Conservation (phyloP, 2,888 invertebrate genomes). For the Alitta virens region DNA sequence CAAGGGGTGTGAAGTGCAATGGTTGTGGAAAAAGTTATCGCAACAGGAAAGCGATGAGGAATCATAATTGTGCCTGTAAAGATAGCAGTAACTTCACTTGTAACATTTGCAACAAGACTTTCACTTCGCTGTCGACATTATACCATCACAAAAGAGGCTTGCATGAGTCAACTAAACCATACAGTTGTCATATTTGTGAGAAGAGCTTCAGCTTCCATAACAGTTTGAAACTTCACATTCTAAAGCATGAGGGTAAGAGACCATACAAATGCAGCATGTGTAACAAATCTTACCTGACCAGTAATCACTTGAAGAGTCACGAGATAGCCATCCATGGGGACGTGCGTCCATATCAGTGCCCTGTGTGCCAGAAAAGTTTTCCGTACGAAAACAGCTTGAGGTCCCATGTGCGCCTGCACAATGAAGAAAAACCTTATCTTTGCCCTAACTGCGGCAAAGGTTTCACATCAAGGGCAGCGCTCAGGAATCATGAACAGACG, state of each 20-base stretch:
- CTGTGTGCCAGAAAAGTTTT: conserved; percentile 43
- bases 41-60: no score
- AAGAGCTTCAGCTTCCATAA: conserved; percentile 44
- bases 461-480: conserved; percentile 35
- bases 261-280: conserved; percentile 44
- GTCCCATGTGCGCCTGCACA: conserved; percentile 44
- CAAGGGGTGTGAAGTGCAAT: no score
- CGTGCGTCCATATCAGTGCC: conserved; percentile 35
- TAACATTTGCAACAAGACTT: conserved; percentile 41
- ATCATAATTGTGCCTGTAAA: no score
- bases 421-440: conserved; percentile 35
- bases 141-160: conserved; percentile 45
- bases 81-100: conserved; percentile 27
- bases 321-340: conserved; percentile 40
- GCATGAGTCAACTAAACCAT: conserved; percentile 38
- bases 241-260: conserved; percentile 42
- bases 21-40: no score
- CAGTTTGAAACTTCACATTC: conserved; percentile 43
- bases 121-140: conserved; percentile 40
- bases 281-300: conserved; percentile 46
- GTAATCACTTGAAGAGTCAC: conserved; percentile 47
- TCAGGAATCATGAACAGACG: conserved; percentile 22
- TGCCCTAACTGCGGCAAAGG: conserved; percentile 42
- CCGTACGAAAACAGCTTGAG: conserved; percentile 45
- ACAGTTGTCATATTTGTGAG: conserved; percentile 42